phyloP scores from a whole-genome alignment of 2,888 invertebrate genomes.

The Autographa pulchrina region DNA sequence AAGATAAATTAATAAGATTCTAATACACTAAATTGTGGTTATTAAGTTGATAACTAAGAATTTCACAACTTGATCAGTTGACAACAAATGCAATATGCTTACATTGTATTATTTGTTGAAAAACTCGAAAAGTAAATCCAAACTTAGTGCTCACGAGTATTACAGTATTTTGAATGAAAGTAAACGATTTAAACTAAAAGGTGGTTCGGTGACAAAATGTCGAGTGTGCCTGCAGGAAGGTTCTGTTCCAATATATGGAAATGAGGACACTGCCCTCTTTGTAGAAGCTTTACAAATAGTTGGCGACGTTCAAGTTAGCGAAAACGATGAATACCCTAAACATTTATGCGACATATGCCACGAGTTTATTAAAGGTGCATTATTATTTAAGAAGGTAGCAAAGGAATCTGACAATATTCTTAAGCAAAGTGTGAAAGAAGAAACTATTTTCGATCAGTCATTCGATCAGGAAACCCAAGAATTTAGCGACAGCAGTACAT shows the following conservation, averaged over 20 bases:
- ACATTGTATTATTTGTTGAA: constrained; percentile 54
- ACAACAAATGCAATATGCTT: constrained; percentile 43
- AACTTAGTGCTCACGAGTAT: constrained; percentile 41
- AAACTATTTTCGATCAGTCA: constrained; percentile 42
- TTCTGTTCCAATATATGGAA: constrained; percentile 57
- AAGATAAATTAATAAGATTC: neutral
- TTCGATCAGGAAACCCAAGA: constrained; percentile 53
- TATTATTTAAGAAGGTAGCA: constrained; percentile 74
- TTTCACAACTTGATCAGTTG: neutral
- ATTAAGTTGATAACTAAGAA: neutral
- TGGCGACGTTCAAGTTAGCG: constrained; percentile 65
- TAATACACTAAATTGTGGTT: neutral
- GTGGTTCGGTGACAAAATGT: constrained; percentile 28
- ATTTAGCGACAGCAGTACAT: constrained; percentile 53
- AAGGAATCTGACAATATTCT: constrained; percentile 69
- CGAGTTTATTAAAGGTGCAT: constrained; percentile 73
- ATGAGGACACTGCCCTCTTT: constrained; percentile 20
- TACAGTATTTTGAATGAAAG: constrained; percentile 46
- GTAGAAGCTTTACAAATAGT: constrained; percentile 33
- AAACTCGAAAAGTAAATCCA: constrained; percentile 32
- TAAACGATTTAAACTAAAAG: constrained; percentile 25
- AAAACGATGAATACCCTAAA: constrained; percentile 73
- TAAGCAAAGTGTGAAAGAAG: constrained; percentile 61
- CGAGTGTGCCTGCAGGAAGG: constrained; percentile 58
- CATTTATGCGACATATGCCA: constrained; percentile 73